These are phyloP conservation scores for Rhopalosiphum nymphaeae DNA, from an alignment of 2,888 invertebrate genomes.

Conservation along the genomic window DNA sequence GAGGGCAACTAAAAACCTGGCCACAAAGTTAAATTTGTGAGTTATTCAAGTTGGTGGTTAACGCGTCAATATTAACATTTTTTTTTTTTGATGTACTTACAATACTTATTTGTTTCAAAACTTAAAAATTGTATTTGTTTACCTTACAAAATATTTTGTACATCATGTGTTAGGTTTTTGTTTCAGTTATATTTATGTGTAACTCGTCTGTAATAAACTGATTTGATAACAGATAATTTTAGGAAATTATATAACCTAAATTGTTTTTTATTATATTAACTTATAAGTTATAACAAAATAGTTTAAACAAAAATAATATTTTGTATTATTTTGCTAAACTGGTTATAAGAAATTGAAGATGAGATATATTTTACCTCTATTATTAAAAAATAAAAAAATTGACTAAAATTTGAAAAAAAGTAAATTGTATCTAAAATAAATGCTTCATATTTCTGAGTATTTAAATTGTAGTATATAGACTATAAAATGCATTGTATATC, in stretches of 20 bases:
- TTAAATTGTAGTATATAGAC: background rate
- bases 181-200: slow-evolving; percentile 63
- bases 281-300: background rate
- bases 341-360: background rate
- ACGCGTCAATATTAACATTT: slow-evolving; percentile 62
- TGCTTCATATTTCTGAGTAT: background rate
- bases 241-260: background rate
- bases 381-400: slow-evolving; percentile 20
- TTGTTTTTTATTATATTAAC: slow-evolving; percentile 41
- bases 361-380: background rate
- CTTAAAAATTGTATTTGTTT: slow-evolving; percentile 56
- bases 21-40: slow-evolving; percentile 63
- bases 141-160: slow-evolving; percentile 50
- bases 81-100: slow-evolving; percentile 62
- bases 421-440: background rate
- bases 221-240: slow-evolving; percentile 61
- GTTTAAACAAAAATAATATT: background rate
- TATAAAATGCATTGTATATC: background rate
- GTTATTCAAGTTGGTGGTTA: slow-evolving; percentile 60
- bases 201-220: slow-evolving; percentile 59
- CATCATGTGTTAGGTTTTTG: slow-evolving; percentile 63
- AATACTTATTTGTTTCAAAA: slow-evolving; percentile 62
- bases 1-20: slow-evolving; percentile 62
- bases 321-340: slow-evolving; percentile 2
- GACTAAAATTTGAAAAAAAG: background rate